Base-by-base conservation (phyloP, 1,140 invertebrate genomes). In the Euwallacea fornicatus region DNA sequence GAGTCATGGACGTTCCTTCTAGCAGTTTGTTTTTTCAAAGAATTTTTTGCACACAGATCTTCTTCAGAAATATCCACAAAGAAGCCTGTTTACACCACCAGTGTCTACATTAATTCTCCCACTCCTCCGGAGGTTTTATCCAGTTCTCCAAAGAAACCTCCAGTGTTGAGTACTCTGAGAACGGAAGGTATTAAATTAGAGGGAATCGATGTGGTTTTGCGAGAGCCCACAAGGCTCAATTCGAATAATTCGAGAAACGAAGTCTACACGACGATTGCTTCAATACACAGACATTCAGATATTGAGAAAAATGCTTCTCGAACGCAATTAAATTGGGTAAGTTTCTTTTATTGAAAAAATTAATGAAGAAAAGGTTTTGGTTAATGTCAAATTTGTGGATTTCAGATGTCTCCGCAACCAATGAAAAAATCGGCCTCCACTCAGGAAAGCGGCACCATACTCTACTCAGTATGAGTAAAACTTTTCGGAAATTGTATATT, bases 41-140 rank as follows among this genome's bases (percentile, higher is more conserved):
- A 33, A 33, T 2, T 4, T 33, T 33, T 33, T 9, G 11, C 21
- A 58, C 47, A 7, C 50, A 68, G 62, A 56, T 66, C 62, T 2
- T 56, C 68, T 6, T 61, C 56, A 10, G 55, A 70, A 69, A 67
- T 64, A 10, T 53, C 64, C 10, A 21, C 56, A 2, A 67, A 65
- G 58, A 75, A 69, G 50, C 42, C 70, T 8, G 0, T 80, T 10
- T 81, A 79, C 66, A 81, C 79, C 10, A 80, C 80, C n/a, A 79
- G 79, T 62, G 79, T 81, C 54, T 80, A 80, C 73, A 80, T 81
- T 43, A 80, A 80, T 71, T 77, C 79, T 0, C 67, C 74, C n/a
- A 76, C 44, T 73, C 73, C 7, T 71, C 75, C 65, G 72, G 72
- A 16, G 64, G 46, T 42, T 7, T 11, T 50, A 3, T 44, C 46